A percentile compares a stretch with the other conserved stretches of the same genome.
Evolutionary conservation across 2,888 invertebrate species (phyloP).

Genomic region (Parthenolecanium corni): DNA sequence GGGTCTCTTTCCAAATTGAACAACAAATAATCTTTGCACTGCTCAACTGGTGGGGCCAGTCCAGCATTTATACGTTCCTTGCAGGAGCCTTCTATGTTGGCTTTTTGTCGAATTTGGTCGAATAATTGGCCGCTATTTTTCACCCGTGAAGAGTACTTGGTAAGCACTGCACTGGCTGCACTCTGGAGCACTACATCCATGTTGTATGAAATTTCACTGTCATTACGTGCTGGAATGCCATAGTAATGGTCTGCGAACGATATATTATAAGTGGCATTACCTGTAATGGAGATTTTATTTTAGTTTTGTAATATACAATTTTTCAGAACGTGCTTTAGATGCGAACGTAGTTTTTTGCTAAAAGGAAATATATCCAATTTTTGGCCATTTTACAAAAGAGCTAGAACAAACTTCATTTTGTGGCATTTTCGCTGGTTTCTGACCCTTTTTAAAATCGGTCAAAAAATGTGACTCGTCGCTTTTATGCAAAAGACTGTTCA

Average conservation of each 20-base stretch:
- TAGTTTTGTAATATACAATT: too few species aligned
- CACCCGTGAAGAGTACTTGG: background rate
- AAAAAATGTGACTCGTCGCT: too few species aligned
- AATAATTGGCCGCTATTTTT: background rate
- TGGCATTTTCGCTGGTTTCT: too few species aligned
- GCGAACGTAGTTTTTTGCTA: too few species aligned
- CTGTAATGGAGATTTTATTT: background rate
- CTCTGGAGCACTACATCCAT: background rate
- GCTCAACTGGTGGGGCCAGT: background rate
- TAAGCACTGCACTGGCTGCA: background rate
- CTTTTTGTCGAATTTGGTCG: background rate
- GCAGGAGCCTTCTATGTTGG: background rate
- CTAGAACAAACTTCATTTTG: too few species aligned
- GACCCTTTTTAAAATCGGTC: too few species aligned
- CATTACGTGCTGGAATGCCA: conserved; percentile 2
- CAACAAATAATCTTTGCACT: conserved; percentile 41
- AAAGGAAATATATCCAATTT: too few species aligned
- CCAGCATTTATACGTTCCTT: background rate
- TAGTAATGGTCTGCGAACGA: background rate
- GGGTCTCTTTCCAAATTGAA: conserved; percentile 68
- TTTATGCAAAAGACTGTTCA: too few species aligned
- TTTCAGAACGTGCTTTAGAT: too few species aligned
- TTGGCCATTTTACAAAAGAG: too few species aligned
- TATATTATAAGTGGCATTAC: background rate
- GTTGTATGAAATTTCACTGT: background rate